Conservation (phyloP, 2,888 invertebrate genomes). For the Acheta domesticus region DNA sequence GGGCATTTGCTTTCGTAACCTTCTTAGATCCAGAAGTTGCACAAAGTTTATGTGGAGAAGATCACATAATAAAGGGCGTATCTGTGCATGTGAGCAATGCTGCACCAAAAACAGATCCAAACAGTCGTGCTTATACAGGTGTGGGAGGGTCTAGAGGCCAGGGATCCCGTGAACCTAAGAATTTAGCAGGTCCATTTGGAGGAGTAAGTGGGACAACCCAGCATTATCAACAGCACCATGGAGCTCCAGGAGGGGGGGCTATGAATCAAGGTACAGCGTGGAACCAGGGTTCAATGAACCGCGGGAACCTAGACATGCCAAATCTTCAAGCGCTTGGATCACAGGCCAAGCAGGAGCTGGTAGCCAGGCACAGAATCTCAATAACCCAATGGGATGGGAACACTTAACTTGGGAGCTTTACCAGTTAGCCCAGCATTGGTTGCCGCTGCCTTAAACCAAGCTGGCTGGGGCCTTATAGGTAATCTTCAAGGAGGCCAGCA, state of each 20-base stretch:
- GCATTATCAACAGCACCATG: not conserved
- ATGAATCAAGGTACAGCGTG: constrained; percentile 9
- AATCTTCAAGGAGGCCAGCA: constrained; percentile 20
- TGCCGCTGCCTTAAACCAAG: constrained; percentile 22
- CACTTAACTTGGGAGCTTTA: constrained; percentile 43
- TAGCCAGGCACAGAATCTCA: constrained; percentile 41
- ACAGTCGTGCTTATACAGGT: not conserved
- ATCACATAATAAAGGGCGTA: constrained; percentile 71
- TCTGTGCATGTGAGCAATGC: constrained; percentile 23
- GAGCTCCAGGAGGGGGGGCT: constrained; percentile 3
- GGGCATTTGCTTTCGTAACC: constrained; percentile 78
- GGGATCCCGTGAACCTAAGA: constrained; percentile 20
- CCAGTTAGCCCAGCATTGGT: constrained; percentile 18
- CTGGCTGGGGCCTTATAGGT: constrained; percentile 23
- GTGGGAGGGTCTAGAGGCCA: not conserved
- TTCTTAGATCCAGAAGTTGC: constrained; percentile 78
- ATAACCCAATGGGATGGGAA: constrained; percentile 46
- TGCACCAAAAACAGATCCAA: not conserved
- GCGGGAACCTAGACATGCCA: constrained; percentile 66
- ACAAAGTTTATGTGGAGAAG: constrained; percentile 73
- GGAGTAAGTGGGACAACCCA: constrained; percentile 11
- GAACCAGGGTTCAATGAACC: constrained; percentile 20
- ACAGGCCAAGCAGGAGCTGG: constrained; percentile 42
- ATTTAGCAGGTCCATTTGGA: constrained; percentile 8
- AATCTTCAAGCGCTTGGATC: constrained; percentile 71